phyloP scores from a whole-genome alignment of 2,113 vertebrate species.

The Myanophis thanlyinensis region DNA sequence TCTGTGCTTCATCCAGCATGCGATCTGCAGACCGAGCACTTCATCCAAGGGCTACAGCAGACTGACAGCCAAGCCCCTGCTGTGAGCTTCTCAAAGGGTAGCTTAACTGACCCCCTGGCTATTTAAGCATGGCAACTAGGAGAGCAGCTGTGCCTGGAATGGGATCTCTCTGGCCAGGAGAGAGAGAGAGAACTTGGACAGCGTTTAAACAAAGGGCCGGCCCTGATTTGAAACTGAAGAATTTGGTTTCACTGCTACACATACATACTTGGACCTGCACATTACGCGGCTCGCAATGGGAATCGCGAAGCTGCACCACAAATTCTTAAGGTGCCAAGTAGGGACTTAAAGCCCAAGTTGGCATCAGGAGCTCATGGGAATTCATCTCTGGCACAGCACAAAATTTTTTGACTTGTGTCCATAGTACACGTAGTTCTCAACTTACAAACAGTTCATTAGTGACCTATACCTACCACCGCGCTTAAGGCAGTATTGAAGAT shows the following conservation, averaged over 20 bases:
- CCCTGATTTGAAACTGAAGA: not conserved
- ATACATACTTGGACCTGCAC: not conserved
- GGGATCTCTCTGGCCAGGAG: not conserved
- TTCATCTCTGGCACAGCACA: not conserved
- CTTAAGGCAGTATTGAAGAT: not conserved
- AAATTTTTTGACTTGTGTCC: not conserved
- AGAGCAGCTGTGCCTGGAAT: not conserved
- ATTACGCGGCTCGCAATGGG: not conserved
- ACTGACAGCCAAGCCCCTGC: not conserved
- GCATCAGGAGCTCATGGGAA: not conserved
- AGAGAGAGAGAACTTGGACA: not conserved
- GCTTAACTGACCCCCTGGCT: too few relatives aligned
- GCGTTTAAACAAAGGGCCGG: not conserved
- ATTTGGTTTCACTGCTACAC: not conserved
- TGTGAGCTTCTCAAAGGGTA: not conserved
- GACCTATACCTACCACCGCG: not conserved
- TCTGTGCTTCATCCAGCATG: not conserved
- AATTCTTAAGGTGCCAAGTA: not conserved
- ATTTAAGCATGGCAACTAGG: not conserved
- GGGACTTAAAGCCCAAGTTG: not conserved
- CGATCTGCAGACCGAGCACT: too few relatives aligned
- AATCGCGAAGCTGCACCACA: not conserved
- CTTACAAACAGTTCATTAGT: not conserved
- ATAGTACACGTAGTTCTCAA: not conserved
- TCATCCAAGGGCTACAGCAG: not conserved